Base-by-base conservation (phyloP, 2,113 vertebrate species). In the Micromys minutus region DNA sequence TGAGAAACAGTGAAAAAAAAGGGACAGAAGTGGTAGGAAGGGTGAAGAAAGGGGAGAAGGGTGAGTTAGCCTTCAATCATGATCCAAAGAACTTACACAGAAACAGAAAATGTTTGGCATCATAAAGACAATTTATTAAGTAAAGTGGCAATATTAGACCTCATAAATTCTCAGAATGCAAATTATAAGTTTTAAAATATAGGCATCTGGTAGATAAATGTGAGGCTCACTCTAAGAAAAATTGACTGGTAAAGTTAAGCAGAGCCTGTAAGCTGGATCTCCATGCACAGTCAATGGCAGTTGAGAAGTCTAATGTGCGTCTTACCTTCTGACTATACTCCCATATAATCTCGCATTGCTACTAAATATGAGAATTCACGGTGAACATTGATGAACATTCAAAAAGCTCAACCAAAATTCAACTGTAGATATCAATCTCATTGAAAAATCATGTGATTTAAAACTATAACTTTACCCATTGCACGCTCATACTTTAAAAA, bases 61-160 rank as follows among this genome's bases (percentile, higher is more conserved):
- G 39, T 13, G 84, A 12, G 75, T 71, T 63, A 71, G 22, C 11
- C 47, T 89, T 94, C 76, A 74, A 26, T 91, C 34, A 83, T 72
- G 83, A 91, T 63, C 92, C 67, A 87, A 84, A 90, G 55, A 81
- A 94, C 3, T 87, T 83, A 89, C 45, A 67, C 26, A 85, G 31
- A 26, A 92, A 87, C 17, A 26, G 10, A 93, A 89, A 83, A 11
- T 7, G 5, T 76, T 45, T 85, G 36, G 19, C 13, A 74, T 72
- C 39, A 91, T 59, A 87, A 55, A 89, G 39, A 90, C 19, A 94
- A 85, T 36, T 71, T 55, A 85, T 45, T 95, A 81, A 91, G 79
- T 80, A 79, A 87, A 72, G 19, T 42, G 21, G 7, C n/a, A 76
- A 45, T 72, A 29, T 71, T 92, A n/a, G 55, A 91, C 85, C 75